Base-by-base conservation (phyloP, 2,797 vertebrate species). In the Pelochelys cantorii region DNA sequence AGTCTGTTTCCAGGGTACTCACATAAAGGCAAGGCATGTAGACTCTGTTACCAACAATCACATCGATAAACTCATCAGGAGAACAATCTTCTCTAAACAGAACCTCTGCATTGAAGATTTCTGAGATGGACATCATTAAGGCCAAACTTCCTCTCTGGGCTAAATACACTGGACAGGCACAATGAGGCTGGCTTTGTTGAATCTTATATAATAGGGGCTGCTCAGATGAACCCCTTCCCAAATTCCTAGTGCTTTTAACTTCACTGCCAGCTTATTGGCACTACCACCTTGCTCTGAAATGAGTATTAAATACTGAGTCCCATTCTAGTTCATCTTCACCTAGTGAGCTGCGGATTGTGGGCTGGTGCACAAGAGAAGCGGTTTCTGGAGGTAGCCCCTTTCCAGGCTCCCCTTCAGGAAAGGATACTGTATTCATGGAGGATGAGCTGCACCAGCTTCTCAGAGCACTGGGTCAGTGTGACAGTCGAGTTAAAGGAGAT, bases 361-460 rank as follows among this genome's bases (percentile, higher is more conserved):
- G 48, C 27, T 79, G 37, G 80, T 79, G 31, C 0, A 0, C 31
- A 75, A 88, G n/a, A 37, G 18, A 23, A 77, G 54, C 11, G 7
- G 25, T 27, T 48, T 48, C n/a, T 2, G 10, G 15, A 82, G 34
- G 4, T 13, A 2, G 9, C 17, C 2, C 9, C 5, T 25, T 34
- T 65, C 31, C 4, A 3, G 4, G 9, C 4, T 13, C 68, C 78
- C 52, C n/a, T 71, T 27, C 4, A 4, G n/a, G 79, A 54, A 98
- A 99, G 99, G 99, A 99, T 99, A 99, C 99, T 99, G 95, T 99
- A 99, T 92, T 99, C 99, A 0, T 99, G 99, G 11, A 99, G 98
- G 96, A 99, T 99, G 95, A 99, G 99, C 96, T 99, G 99, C 60
- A 99, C 99, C 34, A 99, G 97, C 96, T 99, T 99, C 97, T 99